Conservation (phyloP, 1,140 invertebrate species). For the Camponotus floridanus region DNA sequence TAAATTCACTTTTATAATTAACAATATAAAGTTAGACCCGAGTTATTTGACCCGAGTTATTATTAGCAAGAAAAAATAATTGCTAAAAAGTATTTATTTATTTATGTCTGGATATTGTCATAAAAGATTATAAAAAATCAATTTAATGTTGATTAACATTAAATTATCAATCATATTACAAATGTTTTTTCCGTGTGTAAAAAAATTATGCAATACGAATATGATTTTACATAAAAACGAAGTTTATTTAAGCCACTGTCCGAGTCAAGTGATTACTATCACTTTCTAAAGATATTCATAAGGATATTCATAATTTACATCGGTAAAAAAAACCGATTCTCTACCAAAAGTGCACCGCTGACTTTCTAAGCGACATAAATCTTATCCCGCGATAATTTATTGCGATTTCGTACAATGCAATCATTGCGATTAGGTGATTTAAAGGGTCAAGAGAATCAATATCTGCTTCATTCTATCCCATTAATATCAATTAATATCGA, state of each 20-base stretch:
- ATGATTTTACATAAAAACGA: neutral
- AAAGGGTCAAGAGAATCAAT: constrained; percentile 12
- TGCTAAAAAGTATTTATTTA: neutral
- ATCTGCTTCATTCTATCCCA: constrained; percentile 11
- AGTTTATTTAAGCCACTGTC: constrained; percentile 29
- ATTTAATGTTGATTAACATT: neutral
- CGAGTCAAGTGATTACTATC: constrained; percentile 32
- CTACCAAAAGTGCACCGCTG: constrained; percentile 30
- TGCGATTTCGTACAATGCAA: constrained; percentile 33
- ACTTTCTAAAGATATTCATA: constrained; percentile 33
- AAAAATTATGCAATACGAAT: neutral
- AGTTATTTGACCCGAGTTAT: too few species aligned
- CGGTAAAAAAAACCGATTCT: constrained; percentile 51
- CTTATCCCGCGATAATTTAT: constrained; percentile 26
- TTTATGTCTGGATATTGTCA: neutral
- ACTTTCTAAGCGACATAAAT: constrained; percentile 58
- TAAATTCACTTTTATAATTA: neutral
- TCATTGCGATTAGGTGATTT: constrained; percentile 30
- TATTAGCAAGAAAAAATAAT: neutral
- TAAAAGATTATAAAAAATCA: neutral
- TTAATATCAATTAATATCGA: constrained; percentile 50
- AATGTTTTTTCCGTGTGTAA: neutral
- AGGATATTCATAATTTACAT: constrained; percentile 29
- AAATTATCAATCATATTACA: neutral
- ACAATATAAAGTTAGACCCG: neutral